These are phyloP conservation scores for Macropis europaea DNA, from an alignment of 2,888 invertebrate genomes.

Conservation along the genomic window DNA sequence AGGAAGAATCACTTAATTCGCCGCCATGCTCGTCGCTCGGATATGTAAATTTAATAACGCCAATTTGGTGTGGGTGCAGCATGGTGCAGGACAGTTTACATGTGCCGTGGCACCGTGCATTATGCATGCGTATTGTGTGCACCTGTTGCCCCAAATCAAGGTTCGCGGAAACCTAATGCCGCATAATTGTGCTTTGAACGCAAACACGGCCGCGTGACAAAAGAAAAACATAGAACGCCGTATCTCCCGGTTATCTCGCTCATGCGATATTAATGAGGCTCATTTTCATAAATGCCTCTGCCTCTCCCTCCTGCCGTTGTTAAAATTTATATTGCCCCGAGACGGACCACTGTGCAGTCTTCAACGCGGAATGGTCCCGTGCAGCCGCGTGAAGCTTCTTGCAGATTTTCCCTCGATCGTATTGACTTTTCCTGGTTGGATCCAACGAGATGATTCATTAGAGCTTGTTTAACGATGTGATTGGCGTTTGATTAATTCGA, in stretches of 20 bases:
- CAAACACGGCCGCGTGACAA: conserved; percentile 47
- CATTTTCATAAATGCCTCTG: conserved; percentile 56
- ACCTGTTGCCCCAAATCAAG: conserved; percentile 78
- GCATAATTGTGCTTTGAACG: conserved; percentile 67
- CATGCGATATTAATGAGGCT: conserved; percentile 61
- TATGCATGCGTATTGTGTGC: conserved; percentile 77
- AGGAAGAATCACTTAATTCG: conserved; percentile 67
- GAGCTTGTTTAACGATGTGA: too few relatives aligned
- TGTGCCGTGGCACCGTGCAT: conserved; percentile 70
- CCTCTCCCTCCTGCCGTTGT: conserved; percentile 15
- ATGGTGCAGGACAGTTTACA: conserved; percentile 63
- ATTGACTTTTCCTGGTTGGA: too few relatives aligned
- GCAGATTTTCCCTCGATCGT: too few relatives aligned
- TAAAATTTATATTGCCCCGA: conserved; percentile 49
- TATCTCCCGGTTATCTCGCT: conserved; percentile 49
- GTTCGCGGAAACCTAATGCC: conserved; percentile 65
- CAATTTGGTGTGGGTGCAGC: conserved; percentile 60
- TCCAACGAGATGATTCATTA: too few relatives aligned
- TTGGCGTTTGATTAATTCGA: too few relatives aligned
- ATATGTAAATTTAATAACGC: conserved; percentile 75
- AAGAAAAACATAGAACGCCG: conserved; percentile 4
- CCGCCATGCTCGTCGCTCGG: conserved; percentile 41
- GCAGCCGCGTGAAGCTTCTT: too few relatives aligned
- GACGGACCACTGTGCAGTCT: too few relatives aligned
- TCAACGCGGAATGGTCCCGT: too few relatives aligned